Percentiles rank a stretch among this genome's conserved stretches.
Conservation (phyloP, 2,797 vertebrate species). For the Furcifer pardalis region DNA sequence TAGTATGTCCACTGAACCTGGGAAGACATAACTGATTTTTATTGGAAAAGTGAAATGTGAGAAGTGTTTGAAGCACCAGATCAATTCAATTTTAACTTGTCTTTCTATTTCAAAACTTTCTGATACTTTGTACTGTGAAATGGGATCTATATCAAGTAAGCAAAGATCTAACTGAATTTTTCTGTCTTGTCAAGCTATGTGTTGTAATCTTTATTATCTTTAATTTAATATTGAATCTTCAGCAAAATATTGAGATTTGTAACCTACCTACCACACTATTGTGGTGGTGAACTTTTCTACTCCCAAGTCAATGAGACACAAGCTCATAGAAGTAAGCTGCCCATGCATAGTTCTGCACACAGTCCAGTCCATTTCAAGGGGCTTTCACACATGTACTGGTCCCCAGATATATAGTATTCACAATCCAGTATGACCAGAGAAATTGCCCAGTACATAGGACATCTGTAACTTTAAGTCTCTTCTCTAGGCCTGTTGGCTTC, state of each 20-base stretch:
- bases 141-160: background rate
- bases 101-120: background rate
- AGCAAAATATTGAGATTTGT: background rate
- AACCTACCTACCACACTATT: background rate
- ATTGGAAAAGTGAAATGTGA: conserved; percentile 5
- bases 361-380: background rate
- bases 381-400: background rate
- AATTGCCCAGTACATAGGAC: background rate
- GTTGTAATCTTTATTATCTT: background rate
- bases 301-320: background rate
- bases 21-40: background rate
- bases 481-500: background rate
- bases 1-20: background rate
- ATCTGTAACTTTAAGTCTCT: background rate
- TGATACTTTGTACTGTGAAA: background rate
- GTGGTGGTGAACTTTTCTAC: background rate
- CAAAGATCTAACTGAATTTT: background rate
- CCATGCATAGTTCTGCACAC: background rate
- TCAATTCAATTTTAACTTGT: background rate
- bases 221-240: background rate
- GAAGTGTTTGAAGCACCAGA: background rate
- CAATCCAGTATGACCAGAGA: background rate
- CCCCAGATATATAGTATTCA: background rate
- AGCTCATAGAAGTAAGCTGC: background rate
- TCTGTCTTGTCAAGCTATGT: background rate